A percentile compares a stretch with the other conserved stretches of the same genome.
phyloP scores from a whole-genome alignment of 2,113 vertebrate species.

The Cottus gobio region DNA sequence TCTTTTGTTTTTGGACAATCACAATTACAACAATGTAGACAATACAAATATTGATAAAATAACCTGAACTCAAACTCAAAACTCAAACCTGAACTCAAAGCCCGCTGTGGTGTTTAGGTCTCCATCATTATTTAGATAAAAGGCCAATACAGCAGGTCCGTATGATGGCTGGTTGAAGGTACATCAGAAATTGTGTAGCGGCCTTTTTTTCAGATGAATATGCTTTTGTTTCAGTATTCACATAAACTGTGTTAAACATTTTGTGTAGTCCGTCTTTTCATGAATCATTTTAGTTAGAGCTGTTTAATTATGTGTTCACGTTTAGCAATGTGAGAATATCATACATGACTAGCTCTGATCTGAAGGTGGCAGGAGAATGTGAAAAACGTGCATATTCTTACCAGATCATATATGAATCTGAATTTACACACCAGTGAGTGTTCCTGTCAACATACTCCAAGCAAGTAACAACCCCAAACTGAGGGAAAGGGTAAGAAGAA shows the following conservation, averaged over 20 bases:
- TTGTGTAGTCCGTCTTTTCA: fast-evolving
- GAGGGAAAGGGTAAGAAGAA: neutral
- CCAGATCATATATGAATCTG: conserved; percentile 34
- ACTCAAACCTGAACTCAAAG: conserved; percentile 8
- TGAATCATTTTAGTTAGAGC: neutral
- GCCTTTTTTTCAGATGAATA: conserved; percentile 8
- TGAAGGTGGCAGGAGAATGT: neutral
- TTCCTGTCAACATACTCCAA: neutral
- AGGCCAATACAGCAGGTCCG: conserved; percentile 9
- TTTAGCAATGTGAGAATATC: conserved; percentile 12
- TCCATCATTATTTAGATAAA: neutral
- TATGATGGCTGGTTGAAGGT: neutral
- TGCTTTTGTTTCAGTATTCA: neutral
- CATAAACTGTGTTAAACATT: neutral
- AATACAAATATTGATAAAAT: neutral
- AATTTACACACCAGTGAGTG: conserved; percentile 55
- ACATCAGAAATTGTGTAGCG: neutral
- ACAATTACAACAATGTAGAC: neutral
- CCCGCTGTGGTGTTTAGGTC: neutral
- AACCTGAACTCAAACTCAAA: conserved; percentile 12
- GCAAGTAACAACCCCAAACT: neutral
- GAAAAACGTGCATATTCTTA: conserved; percentile 4
- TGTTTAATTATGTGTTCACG: neutral
- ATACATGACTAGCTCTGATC: conserved; percentile 3
- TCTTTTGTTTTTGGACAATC: conserved; percentile 21